phyloP scores from a whole-genome alignment of 2,888 invertebrate species.

The Cryptocephalus moraei region DNA sequence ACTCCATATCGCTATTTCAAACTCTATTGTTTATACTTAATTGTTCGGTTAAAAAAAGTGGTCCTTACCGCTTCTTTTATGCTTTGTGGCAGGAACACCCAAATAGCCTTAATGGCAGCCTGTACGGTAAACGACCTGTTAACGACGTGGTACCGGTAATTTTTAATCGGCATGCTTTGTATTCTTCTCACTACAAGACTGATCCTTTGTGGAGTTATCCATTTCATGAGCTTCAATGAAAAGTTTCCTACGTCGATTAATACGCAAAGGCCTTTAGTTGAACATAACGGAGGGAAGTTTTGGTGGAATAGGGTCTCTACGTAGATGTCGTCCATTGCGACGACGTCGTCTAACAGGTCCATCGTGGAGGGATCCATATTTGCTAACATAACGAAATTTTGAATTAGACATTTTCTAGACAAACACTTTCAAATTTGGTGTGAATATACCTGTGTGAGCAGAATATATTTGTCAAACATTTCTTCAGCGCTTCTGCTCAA shows the following conservation, averaged over 20 bases:
- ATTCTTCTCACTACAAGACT: slow-evolving; percentile 20
- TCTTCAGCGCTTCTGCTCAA: too few relatives aligned
- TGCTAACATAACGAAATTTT: slow-evolving; percentile 14
- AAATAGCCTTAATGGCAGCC: slow-evolving; percentile 26
- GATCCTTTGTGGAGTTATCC: slow-evolving; percentile 30
- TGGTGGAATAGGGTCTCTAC: slow-evolving; percentile 26
- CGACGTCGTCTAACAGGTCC: slow-evolving; percentile 23
- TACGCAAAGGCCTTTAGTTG: slow-evolving; percentile 29
- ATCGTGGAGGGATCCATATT: slow-evolving; percentile 23
- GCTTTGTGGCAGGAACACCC: slow-evolving; percentile 29
- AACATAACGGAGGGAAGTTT: background rate
- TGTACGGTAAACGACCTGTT: slow-evolving; percentile 26
- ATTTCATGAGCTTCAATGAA: slow-evolving; percentile 25
- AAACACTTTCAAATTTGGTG: background rate
- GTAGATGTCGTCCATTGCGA: slow-evolving; percentile 33
- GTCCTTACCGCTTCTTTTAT: slow-evolving; percentile 21
- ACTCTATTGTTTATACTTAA: too few relatives aligned
- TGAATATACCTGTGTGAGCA: too few relatives aligned
- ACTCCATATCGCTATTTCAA: too few relatives aligned
- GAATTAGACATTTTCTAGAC: background rate
- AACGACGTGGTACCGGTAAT: slow-evolving; percentile 29
- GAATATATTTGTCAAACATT: too few relatives aligned
- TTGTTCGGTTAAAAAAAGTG: background rate
- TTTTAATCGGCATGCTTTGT: slow-evolving; percentile 26
- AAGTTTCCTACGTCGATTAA: slow-evolving; percentile 31